Evolutionary conservation across 2,113 vertebrate species (phyloP), one percentile per base, ranked within the genome.

Genomic region (Apeltes quadracus): DNA sequence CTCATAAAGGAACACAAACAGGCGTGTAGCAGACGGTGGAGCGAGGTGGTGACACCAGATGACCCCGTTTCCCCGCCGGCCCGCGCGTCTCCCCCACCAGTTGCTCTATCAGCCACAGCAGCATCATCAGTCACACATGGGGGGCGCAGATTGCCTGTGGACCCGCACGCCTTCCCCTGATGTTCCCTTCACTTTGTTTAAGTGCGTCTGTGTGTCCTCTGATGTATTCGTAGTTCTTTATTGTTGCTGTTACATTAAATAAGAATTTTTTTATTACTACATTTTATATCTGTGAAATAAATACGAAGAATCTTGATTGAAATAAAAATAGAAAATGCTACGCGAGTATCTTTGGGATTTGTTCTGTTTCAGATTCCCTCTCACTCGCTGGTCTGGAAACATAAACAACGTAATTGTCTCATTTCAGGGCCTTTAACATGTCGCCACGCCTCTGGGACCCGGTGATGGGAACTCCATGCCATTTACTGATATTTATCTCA

Each of bases 31-130:
- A 74, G 76, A 82, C 44, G 29, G 62, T 20, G 59, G 70, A 76
- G 56, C 1, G 51, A 76, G 75, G 83, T 61, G 71, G 8, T 50
- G 82, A 72, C 82, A 74, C 75, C 48, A 76, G 88, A 82, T 83
- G 81, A 86, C 84, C 86, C 84, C 68, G 54, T 84, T 84, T 76
- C 62, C 41, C 78, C 72, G 74, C 70, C 57, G 1, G 73, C 75
- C 61, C 73, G 34, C 75, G 3, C 72, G 5, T 76, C 77, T 87
- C 82, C 87, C 77, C 83, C 80, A 69, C 85, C 85, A 75, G 84
- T 90, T 82, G 80, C 85, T 80, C 84, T 43, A 87, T 89, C 90
- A 88, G 79, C 80, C 84, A 88, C 82, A 82, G 81, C 76, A 78
- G 73, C 59, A 81, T 75, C 69, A 59, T 88, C 83, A 79, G 75